Evolutionary conservation across 2,888 invertebrate genomes (phyloP).

Genomic region (Thereva nobilitata): DNA sequence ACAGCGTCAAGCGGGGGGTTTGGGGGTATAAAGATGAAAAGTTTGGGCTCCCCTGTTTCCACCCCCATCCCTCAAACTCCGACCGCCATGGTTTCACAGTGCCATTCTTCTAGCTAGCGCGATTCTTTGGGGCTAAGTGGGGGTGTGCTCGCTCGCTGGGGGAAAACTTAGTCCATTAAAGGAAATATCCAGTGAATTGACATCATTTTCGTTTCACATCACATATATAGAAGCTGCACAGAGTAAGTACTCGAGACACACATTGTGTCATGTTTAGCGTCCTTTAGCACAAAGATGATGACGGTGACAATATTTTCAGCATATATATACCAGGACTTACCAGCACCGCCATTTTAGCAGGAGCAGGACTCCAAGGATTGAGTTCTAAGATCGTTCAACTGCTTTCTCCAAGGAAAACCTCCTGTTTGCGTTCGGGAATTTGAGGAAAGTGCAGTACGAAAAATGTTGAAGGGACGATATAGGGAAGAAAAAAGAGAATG

Average conservation of each 20-base stretch:
- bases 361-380: constrained; percentile 7
- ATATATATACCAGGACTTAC: constrained; percentile 3
- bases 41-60: constrained; percentile 23
- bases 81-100: neutral
- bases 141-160: constrained; percentile 16
- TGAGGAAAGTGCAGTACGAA: neutral
- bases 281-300: constrained; percentile 21
- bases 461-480: neutral
- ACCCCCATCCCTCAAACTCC: constrained; percentile 8
- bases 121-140: constrained; percentile 17
- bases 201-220: constrained; percentile 36
- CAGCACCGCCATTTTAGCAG: no score
- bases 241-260: constrained; percentile 29
- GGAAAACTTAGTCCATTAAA: constrained; percentile 38
- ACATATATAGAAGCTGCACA: constrained; percentile 28
- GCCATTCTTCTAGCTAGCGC: constrained; percentile 3
- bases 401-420: constrained; percentile 20
- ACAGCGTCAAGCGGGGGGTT: no score
- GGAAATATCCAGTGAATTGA: constrained; percentile 35
- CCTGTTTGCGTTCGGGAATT: neutral
- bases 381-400: constrained; percentile 22
- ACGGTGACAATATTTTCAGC: constrained; percentile 29
- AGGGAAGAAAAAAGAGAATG: constrained; percentile 9
- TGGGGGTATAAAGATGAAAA: constrained; percentile 34
- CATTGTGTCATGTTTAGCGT: constrained; percentile 31